Percentiles rank a stretch among this genome's conserved stretches.
Evolutionary conservation across 1,140 invertebrate species (phyloP).

Genomic region (Drosophila guanche): DNA sequence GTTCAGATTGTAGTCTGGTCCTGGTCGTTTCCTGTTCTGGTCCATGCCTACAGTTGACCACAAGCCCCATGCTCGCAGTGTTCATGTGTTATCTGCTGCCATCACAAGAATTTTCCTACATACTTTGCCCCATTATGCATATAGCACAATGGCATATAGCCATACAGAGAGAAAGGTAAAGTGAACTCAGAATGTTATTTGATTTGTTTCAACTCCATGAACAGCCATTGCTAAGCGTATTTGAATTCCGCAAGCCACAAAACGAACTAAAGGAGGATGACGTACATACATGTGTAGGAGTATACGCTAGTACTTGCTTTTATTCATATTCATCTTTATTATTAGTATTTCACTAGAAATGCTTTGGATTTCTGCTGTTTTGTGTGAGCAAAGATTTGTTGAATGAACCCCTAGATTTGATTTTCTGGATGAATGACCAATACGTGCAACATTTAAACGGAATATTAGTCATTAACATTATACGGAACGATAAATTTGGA

Average conservation of each 20-base stretch:
- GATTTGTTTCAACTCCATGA: constrained; percentile 8
- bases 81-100: constrained; percentile 6
- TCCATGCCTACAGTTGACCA: constrained; percentile 32
- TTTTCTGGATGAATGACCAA: neutral
- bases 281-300: neutral
- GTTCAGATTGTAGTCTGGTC: neutral
- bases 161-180: neutral
- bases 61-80: neutral
- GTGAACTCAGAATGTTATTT: too few species aligned
- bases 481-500: constrained; percentile 42
- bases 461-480: constrained; percentile 60
- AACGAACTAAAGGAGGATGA: neutral
- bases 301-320: constrained; percentile 1
- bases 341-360: neutral
- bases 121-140: constrained; percentile 14
- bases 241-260: neutral
- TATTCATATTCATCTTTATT: neutral
- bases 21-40: constrained; percentile 19
- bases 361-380: constrained; percentile 14
- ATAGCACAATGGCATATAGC: constrained; percentile 25
- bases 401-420: neutral
- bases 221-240: constrained; percentile 1
- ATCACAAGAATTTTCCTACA: constrained; percentile 15
- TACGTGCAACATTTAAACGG: constrained; percentile 38
- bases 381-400: constrained; percentile 1